A percentile compares a stretch with the other conserved stretches of the same genome.
phyloP scores from a whole-genome alignment of 2,797 vertebrate genomes.

The Melanotaenia nigrans region DNA sequence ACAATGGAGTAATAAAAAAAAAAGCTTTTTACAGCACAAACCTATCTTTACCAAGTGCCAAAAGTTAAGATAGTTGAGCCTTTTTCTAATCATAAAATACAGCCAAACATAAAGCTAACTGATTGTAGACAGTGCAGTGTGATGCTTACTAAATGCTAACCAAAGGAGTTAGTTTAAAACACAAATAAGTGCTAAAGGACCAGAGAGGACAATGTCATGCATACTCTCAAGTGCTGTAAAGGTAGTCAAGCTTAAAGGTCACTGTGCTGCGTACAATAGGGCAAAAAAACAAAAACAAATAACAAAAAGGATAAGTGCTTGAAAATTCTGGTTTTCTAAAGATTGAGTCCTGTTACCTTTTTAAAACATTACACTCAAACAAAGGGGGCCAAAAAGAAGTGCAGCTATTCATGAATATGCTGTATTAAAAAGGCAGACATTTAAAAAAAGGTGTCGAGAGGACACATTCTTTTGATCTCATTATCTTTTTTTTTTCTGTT shows the following conservation, averaged over 20 bases:
- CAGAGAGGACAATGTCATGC: conserved; percentile 67
- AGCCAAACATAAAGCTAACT: conserved; percentile 83
- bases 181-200: conserved; percentile 79
- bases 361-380: conserved; percentile 54
- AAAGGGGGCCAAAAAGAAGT: conserved; percentile 51
- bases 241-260: conserved; percentile 81
- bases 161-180: conserved; percentile 75
- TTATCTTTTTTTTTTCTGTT: conserved; percentile 31
- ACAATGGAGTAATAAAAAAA: conserved; percentile 92
- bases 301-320: conserved; percentile 75
- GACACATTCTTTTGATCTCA: conserved; percentile 58
- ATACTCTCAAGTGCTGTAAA: conserved; percentile 85
- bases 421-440: conserved; percentile 75
- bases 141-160: conserved; percentile 84
- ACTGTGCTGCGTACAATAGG: conserved; percentile 71
- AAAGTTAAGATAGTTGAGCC: conserved; percentile 81
- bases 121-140: conserved; percentile 86
- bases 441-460: conserved; percentile 61
- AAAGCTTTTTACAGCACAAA: conserved; percentile 99
- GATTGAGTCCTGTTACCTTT: conserved; percentile 65
- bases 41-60: conserved; percentile 89
- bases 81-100: conserved; percentile 85
- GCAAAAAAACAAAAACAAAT: conserved; percentile 38
- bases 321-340: conserved; percentile 69
- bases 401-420: conserved; percentile 75